Evolutionary conservation across 2,888 invertebrate genomes (phyloP), one percentile per base, ranked within the genome.

Genomic region (Patella depressa): DNA sequence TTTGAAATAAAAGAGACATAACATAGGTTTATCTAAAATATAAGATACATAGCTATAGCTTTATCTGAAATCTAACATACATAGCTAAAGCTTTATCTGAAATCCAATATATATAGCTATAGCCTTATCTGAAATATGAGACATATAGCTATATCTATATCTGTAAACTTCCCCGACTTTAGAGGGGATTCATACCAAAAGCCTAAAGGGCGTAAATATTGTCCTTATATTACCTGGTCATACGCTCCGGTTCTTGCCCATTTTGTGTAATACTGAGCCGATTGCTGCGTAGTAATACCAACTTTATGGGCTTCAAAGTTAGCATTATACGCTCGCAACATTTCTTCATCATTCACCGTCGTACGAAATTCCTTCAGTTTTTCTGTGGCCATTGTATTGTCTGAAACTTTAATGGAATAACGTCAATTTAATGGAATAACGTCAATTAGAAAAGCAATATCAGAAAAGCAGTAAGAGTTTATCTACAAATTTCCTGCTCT

Each of bases 231-330:
- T 80, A 86, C 88, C 78, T 83, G 70, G 69, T 87, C 87, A 74
- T 86, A 87, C 72, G 78, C 80, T n/a, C 80, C 81, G 24, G 86
- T 85, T 3, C 86, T 80, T 7, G 90, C 90, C 91, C 91, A 91
- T 54, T 87, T 83, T 14, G 87, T 84, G 78, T 91, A 91, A 53
- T 88, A 88, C 2, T 86, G 80, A 11, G 89, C 86, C 79, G 91
- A 88, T 75, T 91, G 89, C 53, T 89, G 82, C 34, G 77, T 80
- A 17, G 82, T 79, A 79, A 88, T 87, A 5, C 87, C 87, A 73
- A 79, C 81, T 34, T 81, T 78, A 65, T 87, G 86, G 45, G 85
- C 86, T 4, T 82, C 76, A 53, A 55, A 76, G 19, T 76, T 76
- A 4, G 71, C 71, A 24, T 55, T 57, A 45, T 76, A 76, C 2